These are phyloP conservation scores for Apodemia zela DNA, from an alignment of 2,888 invertebrate species.

Conservation along the genomic window DNA sequence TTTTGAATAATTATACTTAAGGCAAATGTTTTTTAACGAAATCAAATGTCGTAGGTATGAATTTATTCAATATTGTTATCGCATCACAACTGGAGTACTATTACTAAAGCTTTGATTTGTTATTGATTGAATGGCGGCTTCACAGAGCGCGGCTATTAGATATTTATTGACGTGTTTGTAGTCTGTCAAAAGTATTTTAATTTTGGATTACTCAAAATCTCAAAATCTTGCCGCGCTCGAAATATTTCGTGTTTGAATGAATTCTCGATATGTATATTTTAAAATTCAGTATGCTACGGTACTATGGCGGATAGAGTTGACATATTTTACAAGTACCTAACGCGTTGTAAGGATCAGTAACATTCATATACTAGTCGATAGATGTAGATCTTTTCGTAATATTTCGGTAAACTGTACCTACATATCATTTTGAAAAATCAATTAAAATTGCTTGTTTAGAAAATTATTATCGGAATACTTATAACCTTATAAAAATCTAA, in stretches of 20 bases:
- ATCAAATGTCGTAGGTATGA: slow-evolving; percentile 2
- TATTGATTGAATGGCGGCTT: slow-evolving; percentile 69
- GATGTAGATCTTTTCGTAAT: slow-evolving; percentile 55
- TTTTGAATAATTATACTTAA: slow-evolving; percentile 34
- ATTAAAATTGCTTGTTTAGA: slow-evolving; percentile 36
- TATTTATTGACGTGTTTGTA: slow-evolving; percentile 33
- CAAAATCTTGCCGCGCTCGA: slow-evolving; percentile 17
- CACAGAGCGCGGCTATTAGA: slow-evolving; percentile 54
- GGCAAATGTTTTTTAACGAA: slow-evolving; percentile 20
- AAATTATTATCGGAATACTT: slow-evolving; percentile 34
- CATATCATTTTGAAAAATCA: slow-evolving; percentile 60
- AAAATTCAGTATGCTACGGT: slow-evolving; percentile 34
- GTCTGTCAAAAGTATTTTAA: not conserved
- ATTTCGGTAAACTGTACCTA: slow-evolving; percentile 45
- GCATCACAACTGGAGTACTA: slow-evolving; percentile 45
- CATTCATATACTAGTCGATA: slow-evolving; percentile 48
- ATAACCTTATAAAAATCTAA: slow-evolving; percentile 23
- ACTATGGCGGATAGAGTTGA: slow-evolving; percentile 25
- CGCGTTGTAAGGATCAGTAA: slow-evolving; percentile 24
- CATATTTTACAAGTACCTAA: slow-evolving; percentile 2
- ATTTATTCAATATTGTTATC: slow-evolving; percentile 34
- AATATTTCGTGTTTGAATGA: slow-evolving; percentile 18
- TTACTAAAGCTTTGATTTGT: slow-evolving; percentile 76
- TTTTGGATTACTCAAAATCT: slow-evolving; percentile 6
- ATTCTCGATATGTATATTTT: slow-evolving; percentile 16